phyloP scores from a whole-genome alignment of 2,113 vertebrate genomes.

The Muntiacus reevesi region DNA sequence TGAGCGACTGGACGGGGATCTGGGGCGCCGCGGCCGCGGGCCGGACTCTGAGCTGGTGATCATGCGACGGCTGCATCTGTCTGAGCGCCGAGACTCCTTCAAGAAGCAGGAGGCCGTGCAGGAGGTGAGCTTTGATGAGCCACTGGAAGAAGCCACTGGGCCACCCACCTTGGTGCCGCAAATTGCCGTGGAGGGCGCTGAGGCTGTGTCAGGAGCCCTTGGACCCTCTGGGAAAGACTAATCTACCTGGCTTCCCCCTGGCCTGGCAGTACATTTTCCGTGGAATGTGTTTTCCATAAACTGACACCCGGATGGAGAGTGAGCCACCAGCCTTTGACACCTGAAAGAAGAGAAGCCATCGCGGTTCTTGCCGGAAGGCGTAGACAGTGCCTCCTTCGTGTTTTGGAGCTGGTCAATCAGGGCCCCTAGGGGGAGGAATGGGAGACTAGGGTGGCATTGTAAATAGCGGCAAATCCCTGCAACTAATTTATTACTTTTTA shows the following conservation, averaged over 20 bases:
- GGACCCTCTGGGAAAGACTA: neutral
- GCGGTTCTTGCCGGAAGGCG: constrained; percentile 27
- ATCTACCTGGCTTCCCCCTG: neutral
- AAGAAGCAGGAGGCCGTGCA: constrained; percentile 98
- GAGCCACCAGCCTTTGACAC: neutral
- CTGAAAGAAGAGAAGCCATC: neutral
- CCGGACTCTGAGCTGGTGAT: constrained; percentile 90
- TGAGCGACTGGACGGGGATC: constrained; percentile 55
- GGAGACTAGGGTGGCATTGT: constrained; percentile 48
- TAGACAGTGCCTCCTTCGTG: neutral
- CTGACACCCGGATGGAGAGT: neutral
- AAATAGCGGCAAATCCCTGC: constrained; percentile 74
- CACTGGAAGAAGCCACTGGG: neutral
- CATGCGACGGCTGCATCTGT: constrained; percentile 95
- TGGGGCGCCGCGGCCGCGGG: constrained; percentile 70
- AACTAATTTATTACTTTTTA: constrained; percentile 89
- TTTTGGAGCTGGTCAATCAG: constrained; percentile 53
- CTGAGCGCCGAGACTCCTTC: constrained; percentile 95
- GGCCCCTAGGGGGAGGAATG: neutral
- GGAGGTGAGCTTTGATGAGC: constrained; percentile 97
- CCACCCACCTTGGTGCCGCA: constrained; percentile 84
- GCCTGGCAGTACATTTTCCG: neutral
- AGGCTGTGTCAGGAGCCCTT: constrained; percentile 73
- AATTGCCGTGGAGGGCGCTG: constrained; percentile 91
- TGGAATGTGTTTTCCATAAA: neutral